Evolutionary conservation across 1,140 invertebrate species (phyloP).

Genomic region (Platyscapa corneri): DNA sequence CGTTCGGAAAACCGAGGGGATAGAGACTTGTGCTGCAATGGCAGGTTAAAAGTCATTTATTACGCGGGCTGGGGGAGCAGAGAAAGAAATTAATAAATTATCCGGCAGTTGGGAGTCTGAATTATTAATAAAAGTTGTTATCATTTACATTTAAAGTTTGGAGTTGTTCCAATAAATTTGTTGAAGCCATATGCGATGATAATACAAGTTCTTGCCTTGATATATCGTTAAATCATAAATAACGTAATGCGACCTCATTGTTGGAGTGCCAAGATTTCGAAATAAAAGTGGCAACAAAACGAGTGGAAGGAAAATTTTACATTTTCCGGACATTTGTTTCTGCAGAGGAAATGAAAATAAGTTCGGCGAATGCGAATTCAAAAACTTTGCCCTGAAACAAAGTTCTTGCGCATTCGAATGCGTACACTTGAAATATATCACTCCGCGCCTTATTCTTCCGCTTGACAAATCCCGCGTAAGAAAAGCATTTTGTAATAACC

Average conservation of each 20-base stretch:
- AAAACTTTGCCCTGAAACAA: not conserved
- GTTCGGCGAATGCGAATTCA: not conserved
- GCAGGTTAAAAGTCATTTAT: not conserved
- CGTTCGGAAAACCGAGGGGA: no score
- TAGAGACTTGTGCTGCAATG: not conserved
- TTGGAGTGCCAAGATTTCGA: not conserved
- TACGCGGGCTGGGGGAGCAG: not conserved
- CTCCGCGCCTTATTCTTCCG: not conserved
- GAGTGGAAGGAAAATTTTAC: not conserved
- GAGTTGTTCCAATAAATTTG: not conserved
- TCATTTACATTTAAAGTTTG: not conserved
- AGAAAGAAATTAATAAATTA: not conserved
- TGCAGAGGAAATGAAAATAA: slow-evolving; percentile 4
- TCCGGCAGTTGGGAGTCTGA: not conserved
- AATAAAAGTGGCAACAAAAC: not conserved
- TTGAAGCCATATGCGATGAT: not conserved
- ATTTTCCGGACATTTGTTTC: not conserved
- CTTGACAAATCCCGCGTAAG: not conserved
- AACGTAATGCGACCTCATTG: not conserved
- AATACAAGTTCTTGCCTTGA: not conserved
- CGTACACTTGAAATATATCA: not conserved
- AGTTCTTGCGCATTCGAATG: not conserved
- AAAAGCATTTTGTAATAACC: not conserved
- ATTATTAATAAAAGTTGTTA: slow-evolving; percentile 15
- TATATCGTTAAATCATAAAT: slow-evolving; percentile 16